Base-by-base conservation (phyloP, 2,113 vertebrate genomes). In the Choloepus hoffmanni region DNA sequence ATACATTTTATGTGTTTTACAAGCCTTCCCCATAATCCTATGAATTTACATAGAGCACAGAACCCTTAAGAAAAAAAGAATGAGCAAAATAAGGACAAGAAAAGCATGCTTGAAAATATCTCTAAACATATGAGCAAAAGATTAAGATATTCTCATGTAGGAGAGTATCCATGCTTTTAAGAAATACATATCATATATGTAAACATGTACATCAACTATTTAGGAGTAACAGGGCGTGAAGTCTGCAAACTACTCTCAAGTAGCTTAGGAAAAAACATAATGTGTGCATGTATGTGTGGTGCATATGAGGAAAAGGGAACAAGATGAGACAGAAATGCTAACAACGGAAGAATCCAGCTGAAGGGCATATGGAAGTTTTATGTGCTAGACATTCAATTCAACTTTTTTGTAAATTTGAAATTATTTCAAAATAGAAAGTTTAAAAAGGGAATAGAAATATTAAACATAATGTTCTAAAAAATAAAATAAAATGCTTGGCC, bases 81-180 rank as follows among this genome's bases (percentile, higher is more conserved):
- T 26, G 63, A 45, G 26, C 26, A 50, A 48, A 88, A 10, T 7
- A 12, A 21, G 24, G 53, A 65, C 12, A 13, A 67, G 48, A 7
- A 24, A 45, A 78, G 30, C 4, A 0, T 0, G 3, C 2, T 0
- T 2, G 0, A 15, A 58, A 40, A 9, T 11, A 1, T 7, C 14
- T 28, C 11, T 28, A 53, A 50, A 21, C 3, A 14, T 1, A 19
- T 21, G 7, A 15, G 9, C 33, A 12, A 16, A 50, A 48, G 81
- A 21, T 30, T 1, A 18, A 11, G 33, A 8, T 18, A 40, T 26
- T 19, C 9, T 53, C 5, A 16, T 58, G 55, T 40, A 15, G 13
- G 33, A 3, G 10, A 21, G 23, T 12, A 8, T 4, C 40, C 40
- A 6, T 23, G 16, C 11, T 30, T 30, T n/a, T 0, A 26, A 33